phyloP scores from a whole-genome alignment of 2,113 vertebrate genomes.

The Anas platyrhynchos region DNA sequence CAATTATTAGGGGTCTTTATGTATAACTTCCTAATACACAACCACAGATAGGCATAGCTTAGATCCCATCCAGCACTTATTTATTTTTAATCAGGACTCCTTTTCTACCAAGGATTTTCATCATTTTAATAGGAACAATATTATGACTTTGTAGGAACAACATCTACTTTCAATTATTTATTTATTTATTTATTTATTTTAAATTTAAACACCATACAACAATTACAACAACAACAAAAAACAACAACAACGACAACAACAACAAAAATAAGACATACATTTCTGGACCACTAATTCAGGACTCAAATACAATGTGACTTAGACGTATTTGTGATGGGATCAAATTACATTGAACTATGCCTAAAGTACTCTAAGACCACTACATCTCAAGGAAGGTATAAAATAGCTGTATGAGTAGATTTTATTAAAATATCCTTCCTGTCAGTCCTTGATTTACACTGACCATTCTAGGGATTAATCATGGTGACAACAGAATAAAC shows the following conservation, averaged over 20 bases:
- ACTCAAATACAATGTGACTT: background rate
- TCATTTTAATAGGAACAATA: background rate
- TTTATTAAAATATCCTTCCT: background rate
- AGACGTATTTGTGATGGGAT: background rate
- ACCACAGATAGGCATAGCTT: background rate
- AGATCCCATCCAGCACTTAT: fast-evolving
- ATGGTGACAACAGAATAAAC: background rate
- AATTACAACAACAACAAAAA: too few relatives aligned
- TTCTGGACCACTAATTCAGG: background rate
- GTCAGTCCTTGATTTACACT: background rate
- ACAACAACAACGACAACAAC: too few relatives aligned
- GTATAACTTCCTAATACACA: background rate
- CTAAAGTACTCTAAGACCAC: background rate
- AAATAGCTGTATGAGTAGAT: background rate
- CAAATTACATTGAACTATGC: background rate
- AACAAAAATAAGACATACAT: background rate
- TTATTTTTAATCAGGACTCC: background rate
- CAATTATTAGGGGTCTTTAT: fast-evolving
- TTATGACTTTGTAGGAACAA: background rate
- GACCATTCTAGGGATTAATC: background rate
- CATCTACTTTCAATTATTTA: background rate
- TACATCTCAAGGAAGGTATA: background rate
- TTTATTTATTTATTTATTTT: too few relatives aligned
- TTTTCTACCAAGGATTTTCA: background rate
- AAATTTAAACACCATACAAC: too few relatives aligned